A percentile compares a stretch with the other conserved stretches of the same genome.
These are phyloP conservation scores for Acanthisitta chloris DNA, from an alignment of 2,113 vertebrate genomes.

Conservation along the genomic window DNA sequence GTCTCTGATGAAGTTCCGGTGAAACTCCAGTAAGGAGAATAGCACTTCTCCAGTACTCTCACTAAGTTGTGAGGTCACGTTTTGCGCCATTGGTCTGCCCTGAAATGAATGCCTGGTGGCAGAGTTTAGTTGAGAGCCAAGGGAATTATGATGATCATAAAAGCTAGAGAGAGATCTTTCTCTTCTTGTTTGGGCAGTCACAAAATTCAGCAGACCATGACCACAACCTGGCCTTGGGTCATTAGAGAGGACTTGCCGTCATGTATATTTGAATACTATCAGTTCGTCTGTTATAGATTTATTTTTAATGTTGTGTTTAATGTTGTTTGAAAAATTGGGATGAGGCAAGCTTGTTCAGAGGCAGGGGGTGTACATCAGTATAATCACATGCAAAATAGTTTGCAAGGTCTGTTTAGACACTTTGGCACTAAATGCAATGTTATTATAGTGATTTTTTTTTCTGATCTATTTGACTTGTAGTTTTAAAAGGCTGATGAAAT, in stretches of 20 bases:
- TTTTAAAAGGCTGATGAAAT: slow-evolving; percentile 44
- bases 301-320: slow-evolving; percentile 36
- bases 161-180: background rate
- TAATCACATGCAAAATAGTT: slow-evolving; percentile 4
- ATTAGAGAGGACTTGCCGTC: background rate
- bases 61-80: background rate
- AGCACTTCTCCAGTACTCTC: background rate
- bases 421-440: slow-evolving; percentile 2
- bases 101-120: background rate
- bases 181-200: background rate
- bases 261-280: background rate
- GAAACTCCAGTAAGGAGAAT: background rate
- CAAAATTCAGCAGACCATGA: background rate
- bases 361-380: background rate
- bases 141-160: background rate
- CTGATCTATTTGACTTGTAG: background rate
- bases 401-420: slow-evolving; percentile 11
- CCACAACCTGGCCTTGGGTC: background rate
- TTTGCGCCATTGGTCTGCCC: background rate
- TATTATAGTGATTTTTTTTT: background rate
- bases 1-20: background rate
- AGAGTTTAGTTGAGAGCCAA: background rate
- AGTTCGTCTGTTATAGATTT: background rate
- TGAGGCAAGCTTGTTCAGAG: background rate
- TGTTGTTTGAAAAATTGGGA: slow-evolving; percentile 18